These are phyloP conservation scores for Leucoraja erinaceus DNA, from an alignment of 2,113 vertebrate genomes.

Conservation along the genomic window DNA sequence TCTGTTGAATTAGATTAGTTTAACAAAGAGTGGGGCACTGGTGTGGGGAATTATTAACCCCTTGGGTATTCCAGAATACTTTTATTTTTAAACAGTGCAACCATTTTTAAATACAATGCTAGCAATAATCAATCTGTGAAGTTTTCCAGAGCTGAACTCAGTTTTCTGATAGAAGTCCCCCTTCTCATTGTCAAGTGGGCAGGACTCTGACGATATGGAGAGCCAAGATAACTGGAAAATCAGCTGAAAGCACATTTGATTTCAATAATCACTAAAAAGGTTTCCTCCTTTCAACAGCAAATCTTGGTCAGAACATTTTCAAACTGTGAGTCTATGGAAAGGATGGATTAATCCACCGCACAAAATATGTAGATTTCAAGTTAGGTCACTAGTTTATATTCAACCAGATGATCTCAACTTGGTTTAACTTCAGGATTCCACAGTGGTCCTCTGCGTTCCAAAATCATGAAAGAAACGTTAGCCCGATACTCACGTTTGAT, in stretches of 20 bases:
- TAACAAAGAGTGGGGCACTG: background rate
- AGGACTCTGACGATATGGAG: background rate
- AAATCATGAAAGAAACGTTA: background rate
- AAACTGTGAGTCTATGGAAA: background rate
- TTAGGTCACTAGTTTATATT: background rate
- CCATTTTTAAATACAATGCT: background rate
- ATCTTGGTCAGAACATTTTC: background rate
- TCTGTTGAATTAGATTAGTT: background rate
- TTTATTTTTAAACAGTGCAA: no score
- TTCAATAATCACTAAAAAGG: background rate
- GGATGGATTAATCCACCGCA: background rate
- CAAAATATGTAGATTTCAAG: background rate
- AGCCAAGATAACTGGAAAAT: background rate
- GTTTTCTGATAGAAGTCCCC: background rate
- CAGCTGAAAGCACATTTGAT: background rate
- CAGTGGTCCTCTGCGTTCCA: background rate
- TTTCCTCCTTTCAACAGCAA: background rate
- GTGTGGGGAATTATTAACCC: background rate
- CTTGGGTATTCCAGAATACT: background rate
- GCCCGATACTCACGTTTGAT: background rate
- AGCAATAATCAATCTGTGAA: background rate
- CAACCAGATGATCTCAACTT: background rate
- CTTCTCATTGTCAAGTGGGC: no score
- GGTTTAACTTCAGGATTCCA: background rate
- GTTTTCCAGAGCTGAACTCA: background rate